Conservation (phyloP, 2,113 vertebrate species). For the Elaphurus davidianus region DNA sequence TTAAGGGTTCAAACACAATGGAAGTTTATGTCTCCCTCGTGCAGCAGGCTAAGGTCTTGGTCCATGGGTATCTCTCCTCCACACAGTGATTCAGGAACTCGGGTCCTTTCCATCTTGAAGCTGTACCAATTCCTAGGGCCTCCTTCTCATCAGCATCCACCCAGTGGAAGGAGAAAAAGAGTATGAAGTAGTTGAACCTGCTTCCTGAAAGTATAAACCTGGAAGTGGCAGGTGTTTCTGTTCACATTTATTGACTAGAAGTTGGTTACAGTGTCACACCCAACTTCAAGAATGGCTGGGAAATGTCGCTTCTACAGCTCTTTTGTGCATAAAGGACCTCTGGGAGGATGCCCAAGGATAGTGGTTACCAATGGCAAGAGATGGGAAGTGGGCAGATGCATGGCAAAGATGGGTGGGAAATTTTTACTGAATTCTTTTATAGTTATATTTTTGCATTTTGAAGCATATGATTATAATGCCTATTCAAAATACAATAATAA, state of each 20-base stretch:
- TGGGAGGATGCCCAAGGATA: neutral
- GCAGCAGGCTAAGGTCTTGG: neutral
- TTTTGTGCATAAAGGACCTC: neutral
- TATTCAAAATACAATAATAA: neutral
- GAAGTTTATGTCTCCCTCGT: neutral
- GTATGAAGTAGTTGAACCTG: neutral
- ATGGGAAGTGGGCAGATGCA: neutral
- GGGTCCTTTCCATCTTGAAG: neutral
- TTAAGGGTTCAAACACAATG: neutral
- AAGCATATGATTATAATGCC: neutral
- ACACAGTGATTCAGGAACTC: neutral
- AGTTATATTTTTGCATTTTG: neutral
- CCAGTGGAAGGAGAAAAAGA: neutral
- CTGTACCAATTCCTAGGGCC: neutral
- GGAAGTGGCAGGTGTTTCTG: neutral
- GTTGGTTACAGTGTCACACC: neutral
- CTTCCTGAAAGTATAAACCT: neutral
- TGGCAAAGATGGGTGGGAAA: neutral
- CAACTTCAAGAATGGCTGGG: neutral
- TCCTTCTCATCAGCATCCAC: neutral
- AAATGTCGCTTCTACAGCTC: neutral
- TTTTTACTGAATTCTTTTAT: neutral
- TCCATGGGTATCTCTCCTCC: neutral
- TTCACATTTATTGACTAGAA: neutral
- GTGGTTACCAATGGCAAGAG: neutral